Percentiles rank a stretch among this genome's conserved stretches.
phyloP scores from a whole-genome alignment of 2,797 vertebrate species.

The Coregonus suidteri region DNA sequence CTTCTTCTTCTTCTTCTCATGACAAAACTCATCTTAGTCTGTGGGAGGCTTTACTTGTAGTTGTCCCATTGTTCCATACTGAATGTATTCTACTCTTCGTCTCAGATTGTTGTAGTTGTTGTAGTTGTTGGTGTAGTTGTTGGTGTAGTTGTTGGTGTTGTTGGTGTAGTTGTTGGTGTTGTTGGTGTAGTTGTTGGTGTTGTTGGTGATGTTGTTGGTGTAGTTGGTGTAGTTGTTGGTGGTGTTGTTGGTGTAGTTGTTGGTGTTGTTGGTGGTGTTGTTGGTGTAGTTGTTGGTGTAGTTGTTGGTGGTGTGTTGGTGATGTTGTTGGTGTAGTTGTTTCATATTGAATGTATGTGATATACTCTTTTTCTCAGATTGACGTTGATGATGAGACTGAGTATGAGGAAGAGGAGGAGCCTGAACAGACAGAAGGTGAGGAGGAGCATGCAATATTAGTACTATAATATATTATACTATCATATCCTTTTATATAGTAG shows the following conservation, averaged over 20 bases:
- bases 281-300: fast-evolving
- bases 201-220: fast-evolving
- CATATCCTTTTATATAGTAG: too few relatives aligned
- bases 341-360: neutral
- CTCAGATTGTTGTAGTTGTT: too few relatives aligned
- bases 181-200: fast-evolving
- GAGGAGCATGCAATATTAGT: slow-evolving; percentile 45
- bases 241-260: fast-evolving
- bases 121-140: fast-evolving
- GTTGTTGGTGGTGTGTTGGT: too few relatives aligned
- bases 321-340: neutral
- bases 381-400: slow-evolving; percentile 69
- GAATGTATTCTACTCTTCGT: too few relatives aligned
- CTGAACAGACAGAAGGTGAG: slow-evolving; percentile 83
- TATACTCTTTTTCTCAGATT: slow-evolving; percentile 48
- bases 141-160: too few relatives aligned
- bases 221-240: too few relatives aligned
- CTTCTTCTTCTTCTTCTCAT: too few relatives aligned
- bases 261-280: too few relatives aligned
- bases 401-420: slow-evolving; percentile 87
- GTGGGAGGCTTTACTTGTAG: too few relatives aligned
- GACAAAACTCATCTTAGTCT: too few relatives aligned
- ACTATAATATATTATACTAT: too few relatives aligned
- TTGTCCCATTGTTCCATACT: too few relatives aligned
- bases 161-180: fast-evolving